phyloP scores from a whole-genome alignment of 2,113 vertebrate species.

The Pachypanchax playfairii region DNA sequence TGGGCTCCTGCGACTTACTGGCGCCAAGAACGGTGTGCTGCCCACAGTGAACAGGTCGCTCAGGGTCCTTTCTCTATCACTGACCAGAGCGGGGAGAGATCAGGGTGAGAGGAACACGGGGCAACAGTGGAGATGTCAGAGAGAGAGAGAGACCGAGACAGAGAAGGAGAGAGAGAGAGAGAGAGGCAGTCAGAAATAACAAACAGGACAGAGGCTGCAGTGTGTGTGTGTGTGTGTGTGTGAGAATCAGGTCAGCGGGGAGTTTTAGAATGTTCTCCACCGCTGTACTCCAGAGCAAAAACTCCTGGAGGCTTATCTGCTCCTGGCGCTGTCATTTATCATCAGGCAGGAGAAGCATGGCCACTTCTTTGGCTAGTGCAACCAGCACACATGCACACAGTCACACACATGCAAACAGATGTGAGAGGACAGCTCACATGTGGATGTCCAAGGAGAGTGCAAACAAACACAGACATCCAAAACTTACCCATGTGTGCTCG shows the following conservation, averaged over 20 bases:
- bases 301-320: constrained; percentile 98
- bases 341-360: constrained; percentile 80
- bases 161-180: constrained; percentile 72
- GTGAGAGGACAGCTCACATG: constrained; percentile 20
- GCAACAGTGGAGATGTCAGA: constrained; percentile 83
- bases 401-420: constrained; percentile 35
- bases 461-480: not conserved
- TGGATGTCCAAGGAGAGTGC: constrained; percentile 26
- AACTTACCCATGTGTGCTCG: not conserved
- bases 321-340: constrained; percentile 97
- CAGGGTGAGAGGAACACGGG: constrained; percentile 79
- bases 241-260: constrained; percentile 88
- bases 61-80: constrained; percentile 95
- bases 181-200: too few relatives aligned
- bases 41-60: constrained; percentile 91
- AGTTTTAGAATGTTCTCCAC: constrained; percentile 98
- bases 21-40: constrained; percentile 96
- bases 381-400: constrained; percentile 31
- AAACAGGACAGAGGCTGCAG: constrained; percentile 98
- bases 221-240: constrained; percentile 77
- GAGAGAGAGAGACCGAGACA: constrained; percentile 78
- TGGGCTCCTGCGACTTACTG: constrained; percentile 92
- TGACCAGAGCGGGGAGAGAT: constrained; percentile 86
- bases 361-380: constrained; percentile 48
- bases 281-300: constrained; percentile 85